Percentiles rank a stretch among this genome's conserved stretches.
These are phyloP conservation scores for Bradypodion pumilum DNA, from an alignment of 2,797 vertebrate species.

Conservation along the genomic window DNA sequence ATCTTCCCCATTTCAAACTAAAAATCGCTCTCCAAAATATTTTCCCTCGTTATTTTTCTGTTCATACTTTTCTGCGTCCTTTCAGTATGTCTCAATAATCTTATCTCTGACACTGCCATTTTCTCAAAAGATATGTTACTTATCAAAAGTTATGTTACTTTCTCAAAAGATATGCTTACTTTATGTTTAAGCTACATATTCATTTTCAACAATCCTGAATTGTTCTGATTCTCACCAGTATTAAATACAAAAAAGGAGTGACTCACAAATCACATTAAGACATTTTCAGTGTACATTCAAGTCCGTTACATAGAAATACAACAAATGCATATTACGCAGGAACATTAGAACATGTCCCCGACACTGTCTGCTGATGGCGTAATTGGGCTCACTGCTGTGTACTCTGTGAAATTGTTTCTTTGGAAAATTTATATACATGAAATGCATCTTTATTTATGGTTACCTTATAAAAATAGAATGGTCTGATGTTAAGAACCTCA, in stretches of 20 bases:
- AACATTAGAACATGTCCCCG: neutral
- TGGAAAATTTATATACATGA: neutral
- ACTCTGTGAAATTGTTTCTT: neutral
- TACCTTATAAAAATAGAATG: slow-evolving; percentile 98
- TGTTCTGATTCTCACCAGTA: neutral
- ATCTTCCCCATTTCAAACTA: neutral
- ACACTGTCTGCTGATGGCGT: neutral
- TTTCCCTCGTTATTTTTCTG: neutral
- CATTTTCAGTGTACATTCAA: neutral
- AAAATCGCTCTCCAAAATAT: neutral
- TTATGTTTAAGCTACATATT: neutral
- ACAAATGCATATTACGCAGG: neutral
- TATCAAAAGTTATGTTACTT: too few species aligned
- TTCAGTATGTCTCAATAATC: neutral
- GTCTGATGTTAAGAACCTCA: slow-evolving; percentile 82
- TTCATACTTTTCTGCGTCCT: neutral
- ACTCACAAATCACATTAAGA: neutral
- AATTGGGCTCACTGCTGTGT: neutral
- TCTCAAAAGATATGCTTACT: neutral
- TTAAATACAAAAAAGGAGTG: neutral
- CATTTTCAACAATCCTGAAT: neutral
- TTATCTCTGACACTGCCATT: neutral
- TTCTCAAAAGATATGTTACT: neutral
- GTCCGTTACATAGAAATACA: neutral
- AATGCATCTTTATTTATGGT: slow-evolving; percentile 25